phyloP scores from a whole-genome alignment of 1,140 invertebrate species.

The Acromyrmex heyeri region DNA sequence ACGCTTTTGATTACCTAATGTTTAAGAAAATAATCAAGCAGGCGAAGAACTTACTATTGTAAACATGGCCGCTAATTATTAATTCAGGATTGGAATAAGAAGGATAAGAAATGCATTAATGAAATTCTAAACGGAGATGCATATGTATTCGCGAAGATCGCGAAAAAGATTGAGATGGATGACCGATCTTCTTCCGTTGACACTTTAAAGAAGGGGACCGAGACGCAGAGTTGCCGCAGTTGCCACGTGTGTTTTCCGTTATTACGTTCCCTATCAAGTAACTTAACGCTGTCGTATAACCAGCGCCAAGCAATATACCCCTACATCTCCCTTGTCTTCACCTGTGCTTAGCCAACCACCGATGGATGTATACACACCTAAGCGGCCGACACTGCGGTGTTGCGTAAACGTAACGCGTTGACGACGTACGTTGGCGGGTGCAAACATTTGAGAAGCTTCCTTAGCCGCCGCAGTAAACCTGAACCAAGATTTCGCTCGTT shows the following conservation, averaged over 20 bases:
- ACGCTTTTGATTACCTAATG: slow-evolving; percentile 17
- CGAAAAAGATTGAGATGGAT: slow-evolving; percentile 52
- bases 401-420: slow-evolving; percentile 68
- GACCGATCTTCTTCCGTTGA: slow-evolving; percentile 56
- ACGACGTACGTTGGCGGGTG: slow-evolving; percentile 47
- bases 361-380: slow-evolving; percentile 59
- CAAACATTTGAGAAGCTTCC: slow-evolving; percentile 75
- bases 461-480: slow-evolving; percentile 55
- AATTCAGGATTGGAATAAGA: slow-evolving; percentile 20
- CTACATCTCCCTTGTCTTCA: slow-evolving; percentile 61
- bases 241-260: slow-evolving; percentile 61
- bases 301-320: slow-evolving; percentile 42
- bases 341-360: slow-evolving; percentile 59
- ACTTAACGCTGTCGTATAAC: slow-evolving; percentile 57
- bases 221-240: neutral
- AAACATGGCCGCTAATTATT: neutral
- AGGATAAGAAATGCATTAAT: neutral
- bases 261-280: slow-evolving; percentile 41
- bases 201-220: slow-evolving; percentile 51
- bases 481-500: slow-evolving; percentile 49
- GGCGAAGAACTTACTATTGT: neutral
- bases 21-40: slow-evolving; percentile 16
- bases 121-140: slow-evolving; percentile 10
- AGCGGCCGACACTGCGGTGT: slow-evolving; percentile 59
- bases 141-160: neutral